phyloP scores from a whole-genome alignment of 2,888 invertebrate genomes.

The Syrista parreyssii region DNA sequence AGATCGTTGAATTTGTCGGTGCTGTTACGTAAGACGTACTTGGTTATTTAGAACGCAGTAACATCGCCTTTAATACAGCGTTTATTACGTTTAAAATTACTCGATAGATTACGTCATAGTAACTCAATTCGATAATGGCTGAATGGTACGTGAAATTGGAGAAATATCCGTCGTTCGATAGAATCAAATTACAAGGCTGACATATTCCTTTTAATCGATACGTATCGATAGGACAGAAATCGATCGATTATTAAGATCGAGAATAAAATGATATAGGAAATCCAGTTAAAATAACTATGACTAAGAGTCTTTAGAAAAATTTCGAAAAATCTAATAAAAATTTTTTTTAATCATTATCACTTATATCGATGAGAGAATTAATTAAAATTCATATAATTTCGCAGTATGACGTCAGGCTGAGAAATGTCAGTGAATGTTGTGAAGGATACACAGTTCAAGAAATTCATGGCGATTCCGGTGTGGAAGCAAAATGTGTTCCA shows the following conservation, averaged over 20 bases:
- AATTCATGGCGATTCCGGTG: slow-evolving; percentile 37
- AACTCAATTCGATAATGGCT: not conserved
- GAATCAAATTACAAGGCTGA: not conserved
- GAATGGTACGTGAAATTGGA: not conserved
- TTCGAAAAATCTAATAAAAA: not conserved
- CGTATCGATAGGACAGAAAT: not conserved
- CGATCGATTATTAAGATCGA: no score
- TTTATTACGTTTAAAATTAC: not conserved
- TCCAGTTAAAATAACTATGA: not conserved
- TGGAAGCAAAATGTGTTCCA: slow-evolving; percentile 59
- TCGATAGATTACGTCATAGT: not conserved
- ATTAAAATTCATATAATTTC: slow-evolving; percentile 37
- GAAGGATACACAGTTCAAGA: slow-evolving; percentile 76
- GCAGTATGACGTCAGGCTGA: slow-evolving; percentile 77
- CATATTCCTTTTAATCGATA: not conserved
- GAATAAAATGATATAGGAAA: no score
- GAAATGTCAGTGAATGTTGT: slow-evolving; percentile 79
- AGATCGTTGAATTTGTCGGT: not conserved
- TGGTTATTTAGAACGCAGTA: not conserved
- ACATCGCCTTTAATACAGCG: not conserved
- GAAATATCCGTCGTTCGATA: not conserved
- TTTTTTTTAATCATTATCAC: no score
- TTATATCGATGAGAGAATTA: no score
- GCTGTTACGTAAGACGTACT: not conserved
- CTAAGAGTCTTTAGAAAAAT: not conserved